Conservation (phyloP, 2,888 invertebrate genomes). For the Watsonalla cultraria region DNA sequence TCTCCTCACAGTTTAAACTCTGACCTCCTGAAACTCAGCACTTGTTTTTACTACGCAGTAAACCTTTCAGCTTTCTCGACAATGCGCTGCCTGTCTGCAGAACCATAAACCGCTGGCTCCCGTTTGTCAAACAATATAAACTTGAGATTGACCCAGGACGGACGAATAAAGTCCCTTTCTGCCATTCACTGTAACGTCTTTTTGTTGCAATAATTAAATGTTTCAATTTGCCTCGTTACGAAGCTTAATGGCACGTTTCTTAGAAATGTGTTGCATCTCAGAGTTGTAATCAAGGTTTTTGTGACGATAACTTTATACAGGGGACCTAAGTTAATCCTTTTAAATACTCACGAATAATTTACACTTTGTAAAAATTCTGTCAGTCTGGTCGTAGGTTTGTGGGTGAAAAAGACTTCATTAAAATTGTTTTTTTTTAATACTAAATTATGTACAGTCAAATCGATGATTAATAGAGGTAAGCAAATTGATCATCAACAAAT, state of each 20-base stretch:
- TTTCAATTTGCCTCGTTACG: constrained; percentile 5
- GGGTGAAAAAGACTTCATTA: too few relatives aligned
- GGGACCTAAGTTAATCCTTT: too few relatives aligned
- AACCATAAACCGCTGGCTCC: constrained; percentile 49
- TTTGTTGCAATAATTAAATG: constrained; percentile 5
- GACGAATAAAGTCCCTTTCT: constrained; percentile 24
- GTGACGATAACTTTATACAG: constrained; percentile 3
- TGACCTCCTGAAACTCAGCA: constrained; percentile 41
- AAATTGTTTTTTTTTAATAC: too few relatives aligned
- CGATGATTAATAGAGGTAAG: constrained; percentile 6
- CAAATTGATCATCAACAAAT: constrained; percentile 14
- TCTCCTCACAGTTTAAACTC: constrained; percentile 31
- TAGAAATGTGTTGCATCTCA: background rate
- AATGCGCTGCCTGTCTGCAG: constrained; percentile 46
- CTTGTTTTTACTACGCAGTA: constrained; percentile 57
- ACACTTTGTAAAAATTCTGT: too few relatives aligned
- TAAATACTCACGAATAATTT: too few relatives aligned
- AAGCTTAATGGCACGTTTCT: background rate
- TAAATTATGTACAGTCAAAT: too few relatives aligned
- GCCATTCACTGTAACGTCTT: constrained; percentile 10
- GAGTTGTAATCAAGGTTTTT: background rate
- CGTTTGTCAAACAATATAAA: constrained; percentile 58
- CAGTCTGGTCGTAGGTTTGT: too few relatives aligned
- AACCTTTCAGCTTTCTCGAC: constrained; percentile 54
- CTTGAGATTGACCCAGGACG: constrained; percentile 25